phyloP scores from a whole-genome alignment of 2,113 vertebrate species.

The Probosciger aterrimus region DNA sequence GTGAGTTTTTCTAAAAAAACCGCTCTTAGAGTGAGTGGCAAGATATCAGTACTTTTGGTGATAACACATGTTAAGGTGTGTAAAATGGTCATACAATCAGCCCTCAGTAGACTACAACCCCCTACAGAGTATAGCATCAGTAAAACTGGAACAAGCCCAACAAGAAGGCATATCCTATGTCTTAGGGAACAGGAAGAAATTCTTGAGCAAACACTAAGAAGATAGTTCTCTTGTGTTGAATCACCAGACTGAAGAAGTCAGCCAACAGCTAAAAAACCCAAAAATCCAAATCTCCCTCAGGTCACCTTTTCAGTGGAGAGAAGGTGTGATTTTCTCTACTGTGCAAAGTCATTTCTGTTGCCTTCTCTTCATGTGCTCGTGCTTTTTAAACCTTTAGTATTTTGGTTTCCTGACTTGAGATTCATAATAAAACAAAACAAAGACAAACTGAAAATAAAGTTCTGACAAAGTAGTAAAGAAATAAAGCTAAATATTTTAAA shows the following conservation, averaged over 20 bases:
- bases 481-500: conserved; percentile 14
- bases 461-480: neutral
- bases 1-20: neutral
- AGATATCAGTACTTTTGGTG: neutral
- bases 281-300: neutral
- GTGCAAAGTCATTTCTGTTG: neutral
- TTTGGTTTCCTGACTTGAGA: neutral
- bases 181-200: neutral
- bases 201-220: neutral
- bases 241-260: neutral
- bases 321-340: neutral
- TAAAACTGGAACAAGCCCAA: neutral
- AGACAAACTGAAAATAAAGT: neutral
- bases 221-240: neutral
- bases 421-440: conserved; percentile 30
- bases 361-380: neutral
- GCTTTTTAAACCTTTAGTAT: neutral
- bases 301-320: neutral
- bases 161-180: neutral
- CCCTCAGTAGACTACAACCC: neutral
- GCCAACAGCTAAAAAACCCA: neutral
- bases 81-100: neutral
- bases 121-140: neutral
- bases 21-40: neutral
- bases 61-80: neutral